These are phyloP conservation scores for Basileuterus tristriatus DNA, from an alignment of 2,797 vertebrate species.

Conservation along the genomic window DNA sequence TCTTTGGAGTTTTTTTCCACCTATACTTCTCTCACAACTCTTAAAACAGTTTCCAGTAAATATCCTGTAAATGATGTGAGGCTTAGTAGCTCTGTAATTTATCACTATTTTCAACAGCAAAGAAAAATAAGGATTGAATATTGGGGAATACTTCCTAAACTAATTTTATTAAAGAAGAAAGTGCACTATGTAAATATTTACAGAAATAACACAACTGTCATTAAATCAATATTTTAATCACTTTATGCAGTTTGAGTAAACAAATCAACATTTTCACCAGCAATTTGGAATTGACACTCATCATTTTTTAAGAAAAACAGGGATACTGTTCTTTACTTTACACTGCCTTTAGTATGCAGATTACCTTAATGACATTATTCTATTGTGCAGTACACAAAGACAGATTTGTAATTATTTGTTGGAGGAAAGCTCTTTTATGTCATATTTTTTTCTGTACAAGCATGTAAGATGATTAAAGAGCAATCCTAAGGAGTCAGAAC, in stretches of 20 bases:
- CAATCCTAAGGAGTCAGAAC: neutral
- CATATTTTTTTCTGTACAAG: neutral
- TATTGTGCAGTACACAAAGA: neutral
- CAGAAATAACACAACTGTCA: neutral
- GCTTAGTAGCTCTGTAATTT: neutral
- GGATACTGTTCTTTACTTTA: neutral
- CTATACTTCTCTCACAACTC: neutral
- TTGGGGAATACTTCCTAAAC: neutral
- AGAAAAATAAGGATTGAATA: neutral
- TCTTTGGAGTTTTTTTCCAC: neutral
- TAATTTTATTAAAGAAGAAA: neutral
- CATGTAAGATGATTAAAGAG: neutral
- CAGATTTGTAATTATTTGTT: neutral
- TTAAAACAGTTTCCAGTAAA: neutral
- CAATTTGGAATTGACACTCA: neutral
- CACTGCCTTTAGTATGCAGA: neutral
- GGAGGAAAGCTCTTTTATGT: neutral
- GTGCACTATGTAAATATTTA: neutral
- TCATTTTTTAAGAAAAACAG: neutral
- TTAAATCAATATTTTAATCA: slow-evolving; percentile 17
- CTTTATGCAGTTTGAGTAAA: neutral
- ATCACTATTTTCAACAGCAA: neutral
- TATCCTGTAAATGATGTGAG: neutral
- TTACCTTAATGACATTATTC: neutral
- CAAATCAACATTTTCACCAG: neutral